Evolutionary conservation across 2,797 vertebrate genomes (phyloP), one percentile per base, ranked within the genome.

Genomic region (Onychomys torridus): DNA sequence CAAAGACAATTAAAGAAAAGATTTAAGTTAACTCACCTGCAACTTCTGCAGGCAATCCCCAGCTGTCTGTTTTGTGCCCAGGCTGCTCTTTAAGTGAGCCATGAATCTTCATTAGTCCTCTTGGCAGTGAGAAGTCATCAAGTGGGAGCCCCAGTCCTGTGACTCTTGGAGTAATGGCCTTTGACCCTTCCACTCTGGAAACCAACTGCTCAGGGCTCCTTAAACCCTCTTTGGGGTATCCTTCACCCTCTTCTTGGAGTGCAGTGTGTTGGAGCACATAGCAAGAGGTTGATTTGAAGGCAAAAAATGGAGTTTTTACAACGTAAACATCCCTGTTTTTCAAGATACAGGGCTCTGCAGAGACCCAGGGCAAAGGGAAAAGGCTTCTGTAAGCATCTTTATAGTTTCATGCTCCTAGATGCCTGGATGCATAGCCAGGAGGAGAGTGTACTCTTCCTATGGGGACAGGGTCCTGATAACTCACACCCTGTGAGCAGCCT

Each of bases 91-190:
- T 1, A 0, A 43, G 46, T 21, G 49, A 52, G 5, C 57, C 2
- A 1, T 6, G 27, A 81, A 52, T 84, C 37, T 3, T 1, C 19
- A 3, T 27, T 1, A 1, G 16, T 40, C 23, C 19, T 10, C 3
- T 9, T n/a, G 86, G 52, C 29, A 0, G 0, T 0, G 1, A 1
- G 29, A 71, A 21, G 40, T 34, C 11, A 55, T 61, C 6, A 11
- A 11, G 6, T 2, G 29, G 0, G 12, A 40, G 34, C 23, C 16
- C 29, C 29, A 29, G 75, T 0, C 3, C 17, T 0, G 12, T 2
- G 49, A 40, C 12, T 4, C 1, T 5, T 0, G 1, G 46, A 27
- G 3, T 0, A 16, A n/a, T 12, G 12, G 4, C 40, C 21, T 17
- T 6, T 21, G 4, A 57, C 46, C 34, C 25, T 5, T 49, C 25